These are phyloP conservation scores for Steinernema hermaphroditum DNA, from an alignment of 2,888 invertebrate genomes.

Conservation along the genomic window DNA sequence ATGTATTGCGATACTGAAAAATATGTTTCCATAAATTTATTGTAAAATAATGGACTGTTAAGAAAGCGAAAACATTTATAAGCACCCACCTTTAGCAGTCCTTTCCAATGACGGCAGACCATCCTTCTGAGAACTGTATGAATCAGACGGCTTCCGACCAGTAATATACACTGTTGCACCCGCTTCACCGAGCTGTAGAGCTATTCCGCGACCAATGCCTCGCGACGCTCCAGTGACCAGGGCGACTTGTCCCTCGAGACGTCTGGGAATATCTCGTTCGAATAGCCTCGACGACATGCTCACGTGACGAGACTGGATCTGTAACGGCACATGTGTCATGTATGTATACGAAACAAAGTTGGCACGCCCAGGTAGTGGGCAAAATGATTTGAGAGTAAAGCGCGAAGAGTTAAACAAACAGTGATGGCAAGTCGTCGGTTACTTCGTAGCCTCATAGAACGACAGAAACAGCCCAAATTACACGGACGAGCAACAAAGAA, in stretches of 20 bases:
- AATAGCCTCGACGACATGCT: constrained; percentile 18
- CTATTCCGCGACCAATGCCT: constrained; percentile 54
- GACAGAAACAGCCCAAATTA: neutral
- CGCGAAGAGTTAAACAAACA: constrained; percentile 18
- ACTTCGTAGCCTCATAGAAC: neutral
- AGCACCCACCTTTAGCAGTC: constrained; percentile 51
- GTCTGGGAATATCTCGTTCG: neutral
- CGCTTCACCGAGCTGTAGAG: constrained; percentile 68
- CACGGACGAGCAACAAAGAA: neutral
- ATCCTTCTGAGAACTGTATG: constrained; percentile 31
- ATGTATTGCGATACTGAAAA: neutral
- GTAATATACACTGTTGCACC: constrained; percentile 70
- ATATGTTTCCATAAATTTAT: too few relatives aligned
- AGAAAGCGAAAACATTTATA: too few relatives aligned
- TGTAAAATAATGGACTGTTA: too few relatives aligned
- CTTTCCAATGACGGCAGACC: constrained; percentile 54
- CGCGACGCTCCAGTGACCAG: constrained; percentile 49
- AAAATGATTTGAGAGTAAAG: neutral
- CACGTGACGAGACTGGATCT: neutral
- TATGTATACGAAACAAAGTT: neutral
- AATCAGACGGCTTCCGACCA: constrained; percentile 46
- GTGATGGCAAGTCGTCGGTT: neutral
- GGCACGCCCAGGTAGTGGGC: neutral
- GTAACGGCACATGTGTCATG: neutral
- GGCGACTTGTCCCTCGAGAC: constrained; percentile 38